Conservation (phyloP, 2,797 vertebrate genomes). For the Okamejei kenojei region DNA sequence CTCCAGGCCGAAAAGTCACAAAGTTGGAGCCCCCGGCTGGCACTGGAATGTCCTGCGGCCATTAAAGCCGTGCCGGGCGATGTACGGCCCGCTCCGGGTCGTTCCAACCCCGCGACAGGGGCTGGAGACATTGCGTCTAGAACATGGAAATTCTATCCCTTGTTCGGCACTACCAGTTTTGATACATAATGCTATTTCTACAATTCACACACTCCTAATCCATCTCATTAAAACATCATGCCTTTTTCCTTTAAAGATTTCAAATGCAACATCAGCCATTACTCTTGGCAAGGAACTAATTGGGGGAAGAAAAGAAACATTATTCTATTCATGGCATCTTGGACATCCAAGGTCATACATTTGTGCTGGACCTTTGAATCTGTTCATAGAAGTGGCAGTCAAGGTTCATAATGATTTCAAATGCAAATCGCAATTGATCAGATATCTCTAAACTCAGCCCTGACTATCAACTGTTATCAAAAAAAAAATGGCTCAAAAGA, state of each 20-base stretch:
- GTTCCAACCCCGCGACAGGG: too few species aligned
- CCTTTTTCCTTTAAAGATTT: not conserved
- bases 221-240: not conserved
- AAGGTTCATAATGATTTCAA: not conserved
- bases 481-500: not conserved
- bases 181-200: not conserved
- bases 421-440: not conserved
- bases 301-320: not conserved
- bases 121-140: not conserved
- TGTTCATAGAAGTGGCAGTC: not conserved
- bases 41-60: too few species aligned
- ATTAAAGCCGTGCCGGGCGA: too few species aligned
- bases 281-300: not conserved
- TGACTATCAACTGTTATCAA: not conserved
- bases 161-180: not conserved
- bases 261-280: not conserved
- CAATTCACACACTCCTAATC: not conserved
- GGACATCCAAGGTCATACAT: not conserved
- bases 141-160: not conserved
- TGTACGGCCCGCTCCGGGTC: too few species aligned
- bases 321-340: not conserved
- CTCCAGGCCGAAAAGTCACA: too few species aligned
- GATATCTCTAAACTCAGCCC: not conserved
- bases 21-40: too few species aligned
- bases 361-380: not conserved